A percentile compares a stretch with the other conserved stretches of the same genome.
These are phyloP conservation scores for Thymelicus acteon DNA, from an alignment of 2,888 invertebrate species.

Conservation along the genomic window DNA sequence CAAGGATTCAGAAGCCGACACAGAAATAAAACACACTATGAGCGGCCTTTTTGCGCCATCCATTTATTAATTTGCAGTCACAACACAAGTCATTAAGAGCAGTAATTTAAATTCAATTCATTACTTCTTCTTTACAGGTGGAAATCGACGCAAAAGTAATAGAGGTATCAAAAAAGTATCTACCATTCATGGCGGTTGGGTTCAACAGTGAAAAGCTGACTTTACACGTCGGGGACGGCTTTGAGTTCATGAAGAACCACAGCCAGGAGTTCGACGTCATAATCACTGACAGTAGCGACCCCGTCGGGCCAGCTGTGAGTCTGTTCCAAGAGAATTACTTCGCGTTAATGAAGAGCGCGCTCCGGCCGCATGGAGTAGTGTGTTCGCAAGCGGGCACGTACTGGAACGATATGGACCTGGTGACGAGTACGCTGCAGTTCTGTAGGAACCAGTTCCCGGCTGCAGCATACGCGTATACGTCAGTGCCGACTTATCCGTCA, in stretches of 20 bases:
- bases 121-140: constrained; percentile 83
- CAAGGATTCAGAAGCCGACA: too few relatives aligned
- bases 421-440: constrained; percentile 89
- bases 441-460: constrained; percentile 91
- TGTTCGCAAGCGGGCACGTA: constrained; percentile 95
- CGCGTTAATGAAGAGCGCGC: constrained; percentile 91
- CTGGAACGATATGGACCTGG: constrained; percentile 92
- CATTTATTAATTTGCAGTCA: too few relatives aligned
- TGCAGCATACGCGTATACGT: constrained; percentile 91
- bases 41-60: too few relatives aligned
- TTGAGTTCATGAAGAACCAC: constrained; percentile 96
- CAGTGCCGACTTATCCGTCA: constrained; percentile 98
- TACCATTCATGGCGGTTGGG: constrained; percentile 96
- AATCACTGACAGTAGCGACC: constrained; percentile 99
- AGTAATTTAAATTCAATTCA: too few relatives aligned
- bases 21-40: too few relatives aligned
- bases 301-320: constrained; percentile 91
- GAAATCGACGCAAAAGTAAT: constrained; percentile 98
- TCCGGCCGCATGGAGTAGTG: constrained; percentile 94
- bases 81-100: too few relatives aligned
- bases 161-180: constrained; percentile 93
- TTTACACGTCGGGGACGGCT: constrained; percentile 96
- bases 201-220: constrained; percentile 93
- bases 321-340: constrained; percentile 93
- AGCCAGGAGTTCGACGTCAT: constrained; percentile 96